A percentile compares a stretch with the other conserved stretches of the same genome.
Evolutionary conservation across 2,113 vertebrate species (phyloP).

Genomic region (Gymnogyps californianus): DNA sequence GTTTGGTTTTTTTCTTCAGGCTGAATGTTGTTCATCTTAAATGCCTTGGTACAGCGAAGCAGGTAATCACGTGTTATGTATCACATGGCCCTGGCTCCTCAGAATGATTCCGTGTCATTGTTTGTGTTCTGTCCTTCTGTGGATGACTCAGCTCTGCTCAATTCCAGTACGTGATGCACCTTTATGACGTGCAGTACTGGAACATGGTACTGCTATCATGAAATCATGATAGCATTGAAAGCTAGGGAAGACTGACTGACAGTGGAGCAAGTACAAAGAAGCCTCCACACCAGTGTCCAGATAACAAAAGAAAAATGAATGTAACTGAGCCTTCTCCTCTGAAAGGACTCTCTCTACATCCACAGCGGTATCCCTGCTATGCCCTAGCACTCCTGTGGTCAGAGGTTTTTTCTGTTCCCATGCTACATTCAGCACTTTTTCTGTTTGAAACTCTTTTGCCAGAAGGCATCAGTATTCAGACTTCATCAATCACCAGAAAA

Average conservation of each 20-base stretch:
- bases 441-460: neutral
- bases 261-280: neutral
- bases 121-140: neutral
- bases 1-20: slow-evolving; percentile 10
- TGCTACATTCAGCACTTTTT: neutral
- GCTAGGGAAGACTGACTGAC: neutral
- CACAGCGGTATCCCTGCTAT: neutral
- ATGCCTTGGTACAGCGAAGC: neutral
- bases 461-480: neutral
- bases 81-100: neutral
- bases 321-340: neutral
- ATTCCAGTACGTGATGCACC: neutral
- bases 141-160: neutral
- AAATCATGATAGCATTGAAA: neutral
- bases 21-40: slow-evolving; percentile 56
- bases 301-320: neutral
- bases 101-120: neutral
- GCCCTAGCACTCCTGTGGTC: neutral
- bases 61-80: neutral
- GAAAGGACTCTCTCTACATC: neutral
- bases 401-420: neutral
- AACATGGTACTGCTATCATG: neutral
- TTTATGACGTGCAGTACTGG: neutral
- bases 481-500: neutral
- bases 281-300: neutral